Evolutionary conservation across 2,113 vertebrate species (phyloP).

Genomic region (Cyanistes caeruleus): DNA sequence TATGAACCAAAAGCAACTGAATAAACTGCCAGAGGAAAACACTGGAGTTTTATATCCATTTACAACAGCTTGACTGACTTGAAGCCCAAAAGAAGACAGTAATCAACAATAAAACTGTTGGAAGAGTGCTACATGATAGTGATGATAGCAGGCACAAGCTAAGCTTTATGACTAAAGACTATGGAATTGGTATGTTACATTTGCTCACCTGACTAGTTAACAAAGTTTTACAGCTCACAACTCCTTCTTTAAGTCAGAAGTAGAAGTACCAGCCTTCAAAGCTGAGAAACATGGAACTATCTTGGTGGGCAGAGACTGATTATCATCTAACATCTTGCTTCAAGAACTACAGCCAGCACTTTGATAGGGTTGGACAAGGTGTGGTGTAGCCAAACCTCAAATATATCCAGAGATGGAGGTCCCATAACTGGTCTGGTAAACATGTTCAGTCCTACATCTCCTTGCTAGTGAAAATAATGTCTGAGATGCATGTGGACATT

Average conservation of each 20-base stretch:
- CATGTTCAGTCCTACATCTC: background rate
- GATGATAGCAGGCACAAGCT: background rate
- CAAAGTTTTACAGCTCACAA: background rate
- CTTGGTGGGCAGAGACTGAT: background rate
- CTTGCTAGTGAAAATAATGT: background rate
- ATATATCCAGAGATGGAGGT: background rate
- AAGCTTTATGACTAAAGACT: background rate
- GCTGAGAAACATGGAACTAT: background rate
- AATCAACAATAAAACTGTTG: background rate
- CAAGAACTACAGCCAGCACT: background rate
- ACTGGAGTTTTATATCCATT: background rate
- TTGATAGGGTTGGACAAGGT: background rate
- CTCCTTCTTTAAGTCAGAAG: background rate
- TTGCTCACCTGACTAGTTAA: background rate
- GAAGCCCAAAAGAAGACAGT: background rate
- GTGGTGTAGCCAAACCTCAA: background rate
- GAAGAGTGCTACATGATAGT: background rate
- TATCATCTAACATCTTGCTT: background rate
- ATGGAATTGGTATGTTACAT: background rate
- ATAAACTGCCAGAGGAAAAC: background rate
- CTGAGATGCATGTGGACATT: background rate
- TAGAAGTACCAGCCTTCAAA: background rate
- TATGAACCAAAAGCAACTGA: background rate
- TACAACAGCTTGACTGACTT: background rate
- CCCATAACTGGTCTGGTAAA: background rate